Evolutionary conservation across 2,113 vertebrate genomes (phyloP).

Genomic region (Pagrus major): DNA sequence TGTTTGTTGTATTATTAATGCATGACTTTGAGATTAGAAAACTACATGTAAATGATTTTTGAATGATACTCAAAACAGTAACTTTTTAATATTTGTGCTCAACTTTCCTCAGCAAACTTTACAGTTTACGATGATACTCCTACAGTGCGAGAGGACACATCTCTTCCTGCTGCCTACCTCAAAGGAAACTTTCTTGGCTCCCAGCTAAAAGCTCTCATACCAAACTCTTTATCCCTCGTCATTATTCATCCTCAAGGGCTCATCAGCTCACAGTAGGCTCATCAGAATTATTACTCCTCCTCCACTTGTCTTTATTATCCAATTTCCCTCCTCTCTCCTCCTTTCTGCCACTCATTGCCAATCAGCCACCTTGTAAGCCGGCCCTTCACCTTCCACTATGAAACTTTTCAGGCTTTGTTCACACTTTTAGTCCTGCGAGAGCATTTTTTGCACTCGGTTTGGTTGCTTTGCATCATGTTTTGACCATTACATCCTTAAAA

Average conservation of each 20-base stretch:
- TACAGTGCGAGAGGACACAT: not conserved
- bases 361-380: slow-evolving; percentile 63
- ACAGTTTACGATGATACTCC: not conserved
- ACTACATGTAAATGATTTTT: slow-evolving; percentile 54
- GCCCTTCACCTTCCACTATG: slow-evolving; percentile 49
- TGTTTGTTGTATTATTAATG: slow-evolving; percentile 83
- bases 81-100: not conserved
- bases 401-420: slow-evolving; percentile 44
- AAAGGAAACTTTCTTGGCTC: slow-evolving; percentile 58
- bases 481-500: too few species aligned
- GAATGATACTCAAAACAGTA: slow-evolving; percentile 16
- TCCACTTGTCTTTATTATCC: slow-evolving; percentile 77
- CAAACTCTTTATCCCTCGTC: slow-evolving; percentile 47
- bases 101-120: slow-evolving; percentile 39
- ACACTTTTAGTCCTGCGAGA: not conserved
- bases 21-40: slow-evolving; percentile 66
- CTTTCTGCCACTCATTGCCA: slow-evolving; percentile 60
- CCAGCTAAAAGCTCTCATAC: slow-evolving; percentile 36
- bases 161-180: slow-evolving; percentile 31
- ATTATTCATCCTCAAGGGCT: slow-evolving; percentile 75
- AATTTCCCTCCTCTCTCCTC: slow-evolving; percentile 65
- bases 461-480: not conserved
- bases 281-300: slow-evolving; percentile 77
- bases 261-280: slow-evolving; percentile 74
- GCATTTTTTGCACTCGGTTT: not conserved